A percentile compares a stretch with the other conserved stretches of the same genome.
Evolutionary conservation across 2,888 invertebrate species (phyloP).

Genomic region (Sarcophaga subvicina): DNA sequence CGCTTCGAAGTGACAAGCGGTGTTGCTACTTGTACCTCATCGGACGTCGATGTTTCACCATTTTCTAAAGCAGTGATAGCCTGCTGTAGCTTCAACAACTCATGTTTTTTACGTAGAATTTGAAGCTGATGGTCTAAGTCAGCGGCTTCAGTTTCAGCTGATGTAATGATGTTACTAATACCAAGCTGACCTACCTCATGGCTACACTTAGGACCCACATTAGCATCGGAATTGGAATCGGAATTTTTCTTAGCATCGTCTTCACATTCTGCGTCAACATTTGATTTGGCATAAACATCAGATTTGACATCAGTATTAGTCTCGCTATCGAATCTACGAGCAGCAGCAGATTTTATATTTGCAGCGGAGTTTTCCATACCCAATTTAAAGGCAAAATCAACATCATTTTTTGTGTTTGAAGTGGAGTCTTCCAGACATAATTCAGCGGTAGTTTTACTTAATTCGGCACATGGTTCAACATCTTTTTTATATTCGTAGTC

Average conservation of each 20-base stretch:
- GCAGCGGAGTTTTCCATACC: not conserved
- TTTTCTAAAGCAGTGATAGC: constrained; percentile 9
- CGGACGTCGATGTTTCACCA: not conserved
- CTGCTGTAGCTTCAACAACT: constrained; percentile 18
- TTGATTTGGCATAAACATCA: constrained; percentile 14
- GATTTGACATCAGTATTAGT: constrained; percentile 1
- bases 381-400: not conserved
- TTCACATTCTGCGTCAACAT: not conserved
- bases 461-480: not conserved
- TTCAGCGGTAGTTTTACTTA: not conserved
- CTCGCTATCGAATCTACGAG: not conserved
- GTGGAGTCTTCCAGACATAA: not conserved
- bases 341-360: not conserved
- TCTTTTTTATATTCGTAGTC: not conserved
- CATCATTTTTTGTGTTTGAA: not conserved
- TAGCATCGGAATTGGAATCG: too few relatives aligned
- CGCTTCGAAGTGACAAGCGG: not conserved
- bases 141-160: not conserved
- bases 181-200: too few relatives aligned
- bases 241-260: not conserved
- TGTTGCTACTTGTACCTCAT: not conserved
- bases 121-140: constrained; percentile 5
- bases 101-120: constrained; percentile 4
- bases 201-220: too few relatives aligned
- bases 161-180: too few relatives aligned